Conservation (phyloP, 1,140 invertebrate species). For the Tetragnatha versicolor region DNA sequence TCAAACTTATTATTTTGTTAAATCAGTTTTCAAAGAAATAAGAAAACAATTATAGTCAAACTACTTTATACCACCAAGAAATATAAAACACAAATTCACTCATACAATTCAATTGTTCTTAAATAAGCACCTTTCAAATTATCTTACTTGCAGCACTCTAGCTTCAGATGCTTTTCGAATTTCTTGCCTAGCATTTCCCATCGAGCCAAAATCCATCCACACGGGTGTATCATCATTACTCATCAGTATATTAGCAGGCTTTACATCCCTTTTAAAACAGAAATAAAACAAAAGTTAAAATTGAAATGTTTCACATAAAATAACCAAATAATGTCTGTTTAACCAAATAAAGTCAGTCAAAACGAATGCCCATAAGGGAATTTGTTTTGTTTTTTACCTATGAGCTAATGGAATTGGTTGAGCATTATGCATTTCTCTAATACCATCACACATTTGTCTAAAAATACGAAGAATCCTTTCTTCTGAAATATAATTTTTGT, state of each 20-base stretch:
- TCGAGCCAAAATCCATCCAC: constrained; percentile 86
- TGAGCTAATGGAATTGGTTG: constrained; percentile 79
- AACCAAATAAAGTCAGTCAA: not conserved
- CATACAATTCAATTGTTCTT: too few relatives aligned
- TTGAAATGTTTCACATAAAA: too few relatives aligned
- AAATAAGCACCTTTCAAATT: too few relatives aligned
- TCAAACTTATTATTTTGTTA: too few relatives aligned
- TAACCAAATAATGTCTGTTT: not conserved
- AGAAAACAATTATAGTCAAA: too few relatives aligned
- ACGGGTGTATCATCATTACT: constrained; percentile 76
- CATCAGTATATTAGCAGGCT: constrained; percentile 83
- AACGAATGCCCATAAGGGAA: too few relatives aligned
- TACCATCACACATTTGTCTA: constrained; percentile 76
- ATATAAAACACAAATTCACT: too few relatives aligned
- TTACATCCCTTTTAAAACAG: constrained; percentile 74
- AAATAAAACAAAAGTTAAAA: too few relatives aligned
- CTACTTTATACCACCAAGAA: too few relatives aligned
- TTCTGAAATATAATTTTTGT: constrained; percentile 71
- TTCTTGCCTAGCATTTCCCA: constrained; percentile 76
- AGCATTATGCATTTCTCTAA: constrained; percentile 77
- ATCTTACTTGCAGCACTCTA: constrained; percentile 72
- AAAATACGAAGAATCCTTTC: constrained; percentile 76
- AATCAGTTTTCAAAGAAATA: too few relatives aligned
- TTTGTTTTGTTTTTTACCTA: too few relatives aligned
- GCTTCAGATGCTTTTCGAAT: constrained; percentile 77